Evolutionary conservation across 2,888 invertebrate species (phyloP).

Genomic region (Drepana falcataria): DNA sequence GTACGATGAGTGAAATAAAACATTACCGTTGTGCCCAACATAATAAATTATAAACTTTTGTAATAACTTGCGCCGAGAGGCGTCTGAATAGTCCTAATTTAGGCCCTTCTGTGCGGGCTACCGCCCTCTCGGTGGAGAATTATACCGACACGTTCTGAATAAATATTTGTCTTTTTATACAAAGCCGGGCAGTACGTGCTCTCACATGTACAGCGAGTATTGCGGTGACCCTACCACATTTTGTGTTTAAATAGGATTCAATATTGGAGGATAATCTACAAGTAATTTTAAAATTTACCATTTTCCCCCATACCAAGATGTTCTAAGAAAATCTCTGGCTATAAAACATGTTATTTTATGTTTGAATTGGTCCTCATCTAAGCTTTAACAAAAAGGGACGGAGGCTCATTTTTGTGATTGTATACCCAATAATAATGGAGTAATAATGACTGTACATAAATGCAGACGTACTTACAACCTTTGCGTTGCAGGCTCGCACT

Average conservation of each 20-base stretch:
- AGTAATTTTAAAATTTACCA: neutral
- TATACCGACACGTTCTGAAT: slow-evolving; percentile 15
- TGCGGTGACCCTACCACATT: slow-evolving; percentile 14
- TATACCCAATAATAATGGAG: too few species aligned
- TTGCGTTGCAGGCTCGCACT: too few species aligned
- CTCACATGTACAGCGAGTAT: slow-evolving; percentile 20
- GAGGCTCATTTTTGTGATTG: too few species aligned
- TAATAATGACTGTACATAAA: too few species aligned
- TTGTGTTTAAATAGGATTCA: slow-evolving; percentile 14
- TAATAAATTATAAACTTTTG: slow-evolving; percentile 15
- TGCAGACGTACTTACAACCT: too few species aligned
- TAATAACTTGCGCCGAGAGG: slow-evolving; percentile 14
- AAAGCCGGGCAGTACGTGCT: slow-evolving; percentile 24
- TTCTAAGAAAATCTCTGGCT: too few species aligned
- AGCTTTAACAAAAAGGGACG: too few species aligned
- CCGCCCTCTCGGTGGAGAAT: slow-evolving; percentile 10
- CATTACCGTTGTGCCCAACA: neutral
- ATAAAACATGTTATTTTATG: too few species aligned
- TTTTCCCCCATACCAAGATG: too few species aligned
- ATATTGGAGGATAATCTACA: slow-evolving; percentile 5
- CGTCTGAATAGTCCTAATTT: slow-evolving; percentile 21
- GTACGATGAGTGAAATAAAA: slow-evolving; percentile 12
- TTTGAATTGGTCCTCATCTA: too few species aligned
- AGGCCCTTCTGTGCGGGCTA: slow-evolving; percentile 5
- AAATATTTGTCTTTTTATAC: slow-evolving; percentile 26